phyloP scores from a whole-genome alignment of 2,888 invertebrate species.

The Ischnus inquisitorius region DNA sequence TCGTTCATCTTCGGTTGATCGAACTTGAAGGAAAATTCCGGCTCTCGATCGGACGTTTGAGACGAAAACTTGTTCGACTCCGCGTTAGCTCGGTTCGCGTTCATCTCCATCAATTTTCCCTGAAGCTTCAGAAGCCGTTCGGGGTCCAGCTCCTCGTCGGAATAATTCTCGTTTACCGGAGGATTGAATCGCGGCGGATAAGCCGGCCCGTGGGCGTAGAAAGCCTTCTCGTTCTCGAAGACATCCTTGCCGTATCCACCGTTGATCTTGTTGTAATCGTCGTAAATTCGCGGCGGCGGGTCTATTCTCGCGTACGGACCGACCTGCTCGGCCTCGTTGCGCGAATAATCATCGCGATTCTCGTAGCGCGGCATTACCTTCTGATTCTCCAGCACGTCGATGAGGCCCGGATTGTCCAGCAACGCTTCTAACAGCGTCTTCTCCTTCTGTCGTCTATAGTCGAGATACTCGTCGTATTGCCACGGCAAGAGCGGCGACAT shows the following conservation, averaged over 20 bases:
- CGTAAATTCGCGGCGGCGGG: slow-evolving; percentile 40
- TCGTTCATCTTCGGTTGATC: slow-evolving; percentile 72
- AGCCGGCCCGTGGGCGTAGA: slow-evolving; percentile 34
- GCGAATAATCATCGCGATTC: slow-evolving; percentile 56
- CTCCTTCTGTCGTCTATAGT: slow-evolving; percentile 69
- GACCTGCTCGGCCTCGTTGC: slow-evolving; percentile 19
- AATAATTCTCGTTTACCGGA: slow-evolving; percentile 37
- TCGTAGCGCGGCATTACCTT: slow-evolving; percentile 67
- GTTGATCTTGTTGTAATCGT: slow-evolving; percentile 50
- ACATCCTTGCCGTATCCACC: slow-evolving; percentile 52
- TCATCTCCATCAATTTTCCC: slow-evolving; percentile 39
- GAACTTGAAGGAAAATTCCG: slow-evolving; percentile 81
- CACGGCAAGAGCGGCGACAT: slow-evolving; percentile 54
- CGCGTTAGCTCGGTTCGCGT: not conserved
- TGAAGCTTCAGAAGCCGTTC: slow-evolving; percentile 46
- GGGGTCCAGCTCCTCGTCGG: slow-evolving; percentile 14
- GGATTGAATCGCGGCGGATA: slow-evolving; percentile 31
- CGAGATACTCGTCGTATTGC: slow-evolving; percentile 68
- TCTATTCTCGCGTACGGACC: slow-evolving; percentile 46
- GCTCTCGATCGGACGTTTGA: slow-evolving; percentile 60
- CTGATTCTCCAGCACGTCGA: slow-evolving; percentile 71
- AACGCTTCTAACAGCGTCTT: slow-evolving; percentile 71
- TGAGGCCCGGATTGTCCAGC: slow-evolving; percentile 69
- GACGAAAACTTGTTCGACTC: not conserved
- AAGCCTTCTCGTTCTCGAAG: slow-evolving; percentile 50